Percentiles rank a stretch among this genome's conserved stretches.
phyloP scores from a whole-genome alignment of 2,797 vertebrate genomes.

The Pogoniulus pusillus region DNA sequence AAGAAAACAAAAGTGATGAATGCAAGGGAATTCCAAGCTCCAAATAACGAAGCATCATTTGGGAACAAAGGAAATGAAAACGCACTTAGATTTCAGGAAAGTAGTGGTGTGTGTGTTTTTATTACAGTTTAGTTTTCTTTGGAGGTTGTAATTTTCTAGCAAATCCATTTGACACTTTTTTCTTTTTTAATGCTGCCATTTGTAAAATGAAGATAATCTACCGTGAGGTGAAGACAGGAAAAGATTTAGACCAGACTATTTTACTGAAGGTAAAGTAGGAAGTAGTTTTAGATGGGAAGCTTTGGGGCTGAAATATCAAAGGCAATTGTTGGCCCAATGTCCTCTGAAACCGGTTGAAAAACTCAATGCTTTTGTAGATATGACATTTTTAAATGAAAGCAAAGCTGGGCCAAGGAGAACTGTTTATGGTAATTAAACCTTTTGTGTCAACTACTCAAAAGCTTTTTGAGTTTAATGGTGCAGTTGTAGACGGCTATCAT shows the following conservation, averaged over 20 bases:
- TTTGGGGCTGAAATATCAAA: not conserved
- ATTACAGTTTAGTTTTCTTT: not conserved
- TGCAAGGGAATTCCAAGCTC: not conserved
- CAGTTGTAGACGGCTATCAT: not conserved
- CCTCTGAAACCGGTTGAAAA: not conserved
- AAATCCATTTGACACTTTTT: not conserved
- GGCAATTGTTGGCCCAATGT: not conserved
- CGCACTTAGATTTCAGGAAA: not conserved
- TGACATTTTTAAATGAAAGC: not conserved
- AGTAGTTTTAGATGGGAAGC: not conserved
- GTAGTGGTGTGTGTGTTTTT: not conserved
- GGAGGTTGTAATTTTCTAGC: not conserved
- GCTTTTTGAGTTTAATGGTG: not conserved
- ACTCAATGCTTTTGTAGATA: not conserved
- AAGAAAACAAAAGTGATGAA: too few relatives aligned
- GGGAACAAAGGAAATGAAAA: not conserved
- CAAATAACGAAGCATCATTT: not conserved
- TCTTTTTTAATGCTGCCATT: not conserved
- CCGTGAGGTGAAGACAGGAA: not conserved
- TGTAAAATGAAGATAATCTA: not conserved
- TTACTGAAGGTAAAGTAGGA: not conserved
- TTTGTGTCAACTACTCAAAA: not conserved
- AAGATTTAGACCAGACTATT: not conserved
- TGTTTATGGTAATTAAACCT: not conserved
- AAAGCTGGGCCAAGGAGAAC: not conserved